phyloP scores from a whole-genome alignment of 2,797 vertebrate genomes.

The Erethizon dorsatum region DNA sequence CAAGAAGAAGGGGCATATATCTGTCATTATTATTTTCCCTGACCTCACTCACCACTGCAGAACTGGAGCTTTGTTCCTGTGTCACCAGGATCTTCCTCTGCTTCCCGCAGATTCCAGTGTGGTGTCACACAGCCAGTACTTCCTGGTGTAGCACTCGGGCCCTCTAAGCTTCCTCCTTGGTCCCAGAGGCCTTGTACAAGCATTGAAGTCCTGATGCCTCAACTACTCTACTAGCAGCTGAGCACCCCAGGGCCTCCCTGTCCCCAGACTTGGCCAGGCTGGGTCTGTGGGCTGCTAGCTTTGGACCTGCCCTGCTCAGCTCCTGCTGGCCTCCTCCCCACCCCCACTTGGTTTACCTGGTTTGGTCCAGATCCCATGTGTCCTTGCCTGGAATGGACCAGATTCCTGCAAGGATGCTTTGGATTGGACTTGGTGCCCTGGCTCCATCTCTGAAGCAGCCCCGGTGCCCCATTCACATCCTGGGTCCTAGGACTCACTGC shows the following conservation, averaged over 20 bases:
- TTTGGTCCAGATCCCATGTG: background rate
- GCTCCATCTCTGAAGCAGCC: background rate
- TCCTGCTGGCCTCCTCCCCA: background rate
- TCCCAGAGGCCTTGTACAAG: background rate
- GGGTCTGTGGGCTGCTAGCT: background rate
- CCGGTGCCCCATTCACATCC: background rate
- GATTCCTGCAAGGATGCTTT: background rate
- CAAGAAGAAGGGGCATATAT: background rate
- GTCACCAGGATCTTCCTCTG: background rate
- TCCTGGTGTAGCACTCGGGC: background rate
- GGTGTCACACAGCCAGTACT: fast-evolving
- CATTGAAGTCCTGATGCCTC: background rate
- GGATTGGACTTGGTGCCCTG: background rate
- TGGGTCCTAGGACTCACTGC: background rate
- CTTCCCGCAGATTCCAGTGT: background rate
- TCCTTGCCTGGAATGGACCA: background rate
- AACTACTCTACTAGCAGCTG: background rate
- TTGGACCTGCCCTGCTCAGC: background rate
- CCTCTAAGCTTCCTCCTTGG: background rate
- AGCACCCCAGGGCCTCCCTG: background rate
- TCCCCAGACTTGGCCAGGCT: background rate
- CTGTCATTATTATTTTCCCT: background rate
- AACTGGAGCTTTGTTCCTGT: background rate
- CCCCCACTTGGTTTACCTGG: background rate
- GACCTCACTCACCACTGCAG: background rate